Evolutionary conservation across 2,888 invertebrate genomes (phyloP).

Genomic region (Athalia circularis): DNA sequence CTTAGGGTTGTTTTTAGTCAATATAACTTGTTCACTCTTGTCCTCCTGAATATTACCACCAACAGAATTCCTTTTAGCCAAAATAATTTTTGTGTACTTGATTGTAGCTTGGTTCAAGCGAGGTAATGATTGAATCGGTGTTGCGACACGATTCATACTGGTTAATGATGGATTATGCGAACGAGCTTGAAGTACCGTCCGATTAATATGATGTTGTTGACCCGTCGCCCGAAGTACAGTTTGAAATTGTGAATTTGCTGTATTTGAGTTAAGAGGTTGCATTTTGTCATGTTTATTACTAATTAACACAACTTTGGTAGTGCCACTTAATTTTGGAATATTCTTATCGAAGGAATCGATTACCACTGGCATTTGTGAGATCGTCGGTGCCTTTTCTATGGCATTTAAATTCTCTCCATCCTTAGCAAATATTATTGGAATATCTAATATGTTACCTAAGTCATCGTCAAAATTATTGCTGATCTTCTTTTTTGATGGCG

Average conservation of each 20-base stretch:
- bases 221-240: slow-evolving; percentile 52
- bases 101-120: slow-evolving; percentile 60
- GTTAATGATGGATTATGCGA: slow-evolving; percentile 56
- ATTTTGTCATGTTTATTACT: slow-evolving; percentile 68
- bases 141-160: slow-evolving; percentile 48
- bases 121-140: slow-evolving; percentile 53
- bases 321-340: slow-evolving; percentile 55
- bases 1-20: slow-evolving; percentile 61
- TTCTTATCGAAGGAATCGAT: slow-evolving; percentile 45
- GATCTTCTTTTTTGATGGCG: slow-evolving; percentile 48
- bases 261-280: slow-evolving; percentile 54
- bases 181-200: slow-evolving; percentile 52
- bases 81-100: slow-evolving; percentile 76
- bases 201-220: slow-evolving; percentile 40
- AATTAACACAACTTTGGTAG: slow-evolving; percentile 68
- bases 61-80: slow-evolving; percentile 72
- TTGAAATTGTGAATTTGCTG: slow-evolving; percentile 51
- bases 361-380: slow-evolving; percentile 55
- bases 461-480: slow-evolving; percentile 65
- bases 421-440: slow-evolving; percentile 82
- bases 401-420: slow-evolving; percentile 74
- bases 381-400: slow-evolving; percentile 60
- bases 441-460: slow-evolving; percentile 78
- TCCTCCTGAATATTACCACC: slow-evolving; percentile 52
- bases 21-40: slow-evolving; percentile 61